Percentiles rank a stretch among this genome's conserved stretches.
These are phyloP conservation scores for Aspidapion aeneum DNA, from an alignment of 2,888 invertebrate genomes.

Conservation along the genomic window DNA sequence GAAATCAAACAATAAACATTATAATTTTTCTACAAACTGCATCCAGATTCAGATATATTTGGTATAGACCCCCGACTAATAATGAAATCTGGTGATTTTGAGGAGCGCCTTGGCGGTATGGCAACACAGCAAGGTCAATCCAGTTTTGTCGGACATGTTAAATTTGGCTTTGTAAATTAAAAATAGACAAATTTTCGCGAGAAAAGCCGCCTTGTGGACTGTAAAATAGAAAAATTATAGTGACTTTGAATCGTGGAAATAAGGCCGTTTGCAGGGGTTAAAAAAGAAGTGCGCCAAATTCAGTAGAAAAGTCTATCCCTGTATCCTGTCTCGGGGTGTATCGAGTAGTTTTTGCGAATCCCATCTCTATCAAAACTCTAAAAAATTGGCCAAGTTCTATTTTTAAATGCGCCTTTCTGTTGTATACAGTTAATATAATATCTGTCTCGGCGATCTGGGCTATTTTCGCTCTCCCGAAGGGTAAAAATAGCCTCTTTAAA, in stretches of 20 bases:
- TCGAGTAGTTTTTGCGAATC: slow-evolving; percentile 46
- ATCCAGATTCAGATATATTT: no score
- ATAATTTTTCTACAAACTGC: no score
- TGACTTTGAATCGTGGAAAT: not conserved
- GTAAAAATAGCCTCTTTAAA: slow-evolving; percentile 47
- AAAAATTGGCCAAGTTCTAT: slow-evolving; percentile 47
- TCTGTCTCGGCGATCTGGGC: slow-evolving; percentile 43
- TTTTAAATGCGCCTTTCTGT: slow-evolving; percentile 48
- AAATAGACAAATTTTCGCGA: slow-evolving; percentile 15
- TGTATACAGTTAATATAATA: slow-evolving; percentile 45
- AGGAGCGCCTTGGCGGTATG: no score
- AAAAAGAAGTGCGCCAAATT: not conserved
- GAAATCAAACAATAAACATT: no score
- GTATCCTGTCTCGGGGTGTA: slow-evolving; percentile 46
- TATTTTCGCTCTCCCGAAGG: slow-evolving; percentile 46
- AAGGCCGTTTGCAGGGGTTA: not conserved
- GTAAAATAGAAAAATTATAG: not conserved
- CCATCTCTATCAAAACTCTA: slow-evolving; percentile 42
- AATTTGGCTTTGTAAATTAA: slow-evolving; percentile 40
- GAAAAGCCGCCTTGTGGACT: slow-evolving; percentile 19
- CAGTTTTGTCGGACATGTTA: slow-evolving; percentile 44
- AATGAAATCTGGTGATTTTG: no score
- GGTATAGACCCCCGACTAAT: no score
- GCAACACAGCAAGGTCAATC: slow-evolving; percentile 30
- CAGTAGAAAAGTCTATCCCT: slow-evolving; percentile 39